These are phyloP conservation scores for Acanthisitta chloris DNA, from an alignment of 2,113 vertebrate species.

Conservation along the genomic window DNA sequence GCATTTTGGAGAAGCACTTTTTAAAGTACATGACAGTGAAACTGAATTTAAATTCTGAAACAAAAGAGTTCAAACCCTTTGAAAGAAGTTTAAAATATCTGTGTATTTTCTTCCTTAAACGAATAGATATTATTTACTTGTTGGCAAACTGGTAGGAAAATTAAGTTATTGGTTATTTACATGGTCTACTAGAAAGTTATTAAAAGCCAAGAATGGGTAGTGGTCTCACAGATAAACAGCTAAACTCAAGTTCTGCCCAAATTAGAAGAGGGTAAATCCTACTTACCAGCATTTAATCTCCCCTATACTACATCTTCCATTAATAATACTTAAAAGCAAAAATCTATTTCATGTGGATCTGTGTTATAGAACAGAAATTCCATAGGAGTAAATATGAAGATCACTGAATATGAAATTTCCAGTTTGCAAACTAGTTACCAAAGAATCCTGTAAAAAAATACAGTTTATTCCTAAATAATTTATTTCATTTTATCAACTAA, in stretches of 20 bases:
- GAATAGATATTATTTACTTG: not conserved
- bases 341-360: not conserved
- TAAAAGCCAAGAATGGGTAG: not conserved
- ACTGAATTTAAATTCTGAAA: not conserved
- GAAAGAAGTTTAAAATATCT: not conserved
- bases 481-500: not conserved
- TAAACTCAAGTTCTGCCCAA: not conserved
- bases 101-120: not conserved
- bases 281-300: not conserved
- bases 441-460: not conserved
- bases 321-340: not conserved
- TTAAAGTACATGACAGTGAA: not conserved
- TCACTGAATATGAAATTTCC: not conserved
- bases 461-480: not conserved
- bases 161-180: not conserved
- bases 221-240: not conserved
- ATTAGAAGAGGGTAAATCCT: not conserved
- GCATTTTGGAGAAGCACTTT: not conserved
- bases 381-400: not conserved
- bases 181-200: not conserved
- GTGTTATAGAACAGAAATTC: not conserved
- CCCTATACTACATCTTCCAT: not conserved
- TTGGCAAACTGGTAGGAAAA: not conserved
- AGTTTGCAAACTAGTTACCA: not conserved
- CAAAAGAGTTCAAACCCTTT: not conserved